Base-by-base conservation (phyloP, 2,888 invertebrate genomes). In the Mesorhabditis belari region DNA sequence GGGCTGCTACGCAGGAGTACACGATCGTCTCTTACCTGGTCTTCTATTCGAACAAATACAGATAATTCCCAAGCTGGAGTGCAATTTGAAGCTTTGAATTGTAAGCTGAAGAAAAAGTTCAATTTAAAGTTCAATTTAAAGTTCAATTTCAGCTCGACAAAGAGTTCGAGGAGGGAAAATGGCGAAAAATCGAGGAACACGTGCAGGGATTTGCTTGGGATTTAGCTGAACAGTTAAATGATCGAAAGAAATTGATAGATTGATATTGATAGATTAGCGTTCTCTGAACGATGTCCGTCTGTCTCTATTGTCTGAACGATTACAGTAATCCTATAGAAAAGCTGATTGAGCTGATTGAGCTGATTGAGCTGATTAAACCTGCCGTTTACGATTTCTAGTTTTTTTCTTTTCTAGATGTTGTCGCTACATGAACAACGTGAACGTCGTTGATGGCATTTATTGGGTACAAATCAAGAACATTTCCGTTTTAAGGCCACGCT, bases 351-450 rank as follows among this genome's bases (percentile, higher is more conserved):
- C 5, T 24, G 19, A 27, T 12, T 23, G 5, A 57, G 4, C 25
- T 57, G 23, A 9, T n/a, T 26, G 49, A 19, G 49, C 54, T 12
- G 5, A 28, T 17, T 19, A 24, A 53, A 54, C 27, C n/a, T 54
- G 24, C 27, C 23, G 27, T 6, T 12, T 54, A 29, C 55, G n/a
- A 27, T 50, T 26, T 53, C 24, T 21, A 53, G 27, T 57, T 35
- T 23, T 23, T 21, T 5, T 58, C 4, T 25, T 51, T 67, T 73
- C 50, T 64, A 73, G 71, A 49, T 68, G 71, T 54, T 70, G 68
- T 49, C 66, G 74, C 9, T 74, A 67, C 61, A 55, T 72, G 55
- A 74, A 74, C 61, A 74, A 74, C 60, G 73, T 74, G 27, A 69
- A 74, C 49, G 51, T 66, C 44, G 66, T 65, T 4, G 73, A 73